A percentile compares a stretch with the other conserved stretches of the same genome.
These are phyloP conservation scores for Synchiropus splendidus DNA, from an alignment of 2,113 vertebrate species.

Conservation along the genomic window DNA sequence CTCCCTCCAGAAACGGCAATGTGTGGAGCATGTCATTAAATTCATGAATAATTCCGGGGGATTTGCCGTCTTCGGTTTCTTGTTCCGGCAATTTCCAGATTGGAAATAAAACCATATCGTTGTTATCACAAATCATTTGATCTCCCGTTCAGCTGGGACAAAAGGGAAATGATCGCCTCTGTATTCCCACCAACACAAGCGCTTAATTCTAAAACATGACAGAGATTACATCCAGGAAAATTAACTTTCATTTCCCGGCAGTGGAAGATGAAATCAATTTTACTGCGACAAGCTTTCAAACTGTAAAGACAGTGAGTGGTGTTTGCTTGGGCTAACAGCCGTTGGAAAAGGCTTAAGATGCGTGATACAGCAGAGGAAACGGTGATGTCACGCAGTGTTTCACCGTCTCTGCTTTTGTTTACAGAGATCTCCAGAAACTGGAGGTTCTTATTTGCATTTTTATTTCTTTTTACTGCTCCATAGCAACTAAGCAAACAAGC, in stretches of 20 bases:
- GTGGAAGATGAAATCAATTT: conserved; percentile 59
- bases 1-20: conserved; percentile 41
- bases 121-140: conserved; percentile 57
- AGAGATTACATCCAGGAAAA: conserved; percentile 58
- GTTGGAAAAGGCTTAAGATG: too few relatives aligned
- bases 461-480: too few relatives aligned
- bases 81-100: conserved; percentile 38
- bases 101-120: conserved; percentile 42
- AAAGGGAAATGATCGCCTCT: conserved; percentile 40
- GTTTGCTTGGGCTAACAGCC: too few relatives aligned
- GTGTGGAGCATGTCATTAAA: conserved; percentile 53
- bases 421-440: too few relatives aligned
- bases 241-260: conserved; percentile 54
- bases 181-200: conserved; percentile 17
- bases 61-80: conserved; percentile 50
- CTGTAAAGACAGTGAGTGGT: conserved; percentile 24
- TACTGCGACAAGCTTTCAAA: conserved; percentile 37
- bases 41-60: conserved; percentile 54
- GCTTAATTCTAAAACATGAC: conserved; percentile 21
- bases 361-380: too few relatives aligned
- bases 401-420: too few relatives aligned
- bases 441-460: too few relatives aligned
- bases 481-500: too few relatives aligned
- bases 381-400: too few relatives aligned
- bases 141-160: conserved; percentile 52